A percentile compares a stretch with the other conserved stretches of the same genome.
phyloP scores from a whole-genome alignment of 2,888 invertebrate species.

The Lepetodrilus schrolli region DNA sequence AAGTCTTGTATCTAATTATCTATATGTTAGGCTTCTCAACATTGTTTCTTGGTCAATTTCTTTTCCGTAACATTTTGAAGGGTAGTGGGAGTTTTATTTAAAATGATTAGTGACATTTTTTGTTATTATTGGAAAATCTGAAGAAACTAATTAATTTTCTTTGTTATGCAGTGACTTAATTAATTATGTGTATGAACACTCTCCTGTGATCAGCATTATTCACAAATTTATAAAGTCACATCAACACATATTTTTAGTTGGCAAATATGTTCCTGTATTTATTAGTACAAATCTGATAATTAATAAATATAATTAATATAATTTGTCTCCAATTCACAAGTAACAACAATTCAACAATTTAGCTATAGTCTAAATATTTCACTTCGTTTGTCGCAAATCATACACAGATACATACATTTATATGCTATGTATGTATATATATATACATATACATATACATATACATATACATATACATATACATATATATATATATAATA shows the following conservation, averaged over 20 bases:
- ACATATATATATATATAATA: background rate
- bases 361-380: conserved; percentile 1
- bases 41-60: no score
- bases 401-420: background rate
- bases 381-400: conserved; percentile 3
- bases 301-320: conserved; percentile 22
- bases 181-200: background rate
- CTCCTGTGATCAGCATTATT: background rate
- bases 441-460: no score
- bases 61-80: no score
- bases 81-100: no score
- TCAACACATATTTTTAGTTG: conserved; percentile 1
- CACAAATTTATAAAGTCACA: background rate
- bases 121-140: no score
- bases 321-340: background rate
- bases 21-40: no score
- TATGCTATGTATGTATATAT: no score
- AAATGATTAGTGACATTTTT: no score
- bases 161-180: no score
- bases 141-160: no score
- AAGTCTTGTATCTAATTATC: background rate
- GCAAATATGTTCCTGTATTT: background rate
- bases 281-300: background rate
- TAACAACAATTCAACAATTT: conserved; percentile 16
- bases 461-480: no score